Base-by-base conservation (phyloP, 2,888 invertebrate species). In the Lepeophtheirus nordmannii region DNA sequence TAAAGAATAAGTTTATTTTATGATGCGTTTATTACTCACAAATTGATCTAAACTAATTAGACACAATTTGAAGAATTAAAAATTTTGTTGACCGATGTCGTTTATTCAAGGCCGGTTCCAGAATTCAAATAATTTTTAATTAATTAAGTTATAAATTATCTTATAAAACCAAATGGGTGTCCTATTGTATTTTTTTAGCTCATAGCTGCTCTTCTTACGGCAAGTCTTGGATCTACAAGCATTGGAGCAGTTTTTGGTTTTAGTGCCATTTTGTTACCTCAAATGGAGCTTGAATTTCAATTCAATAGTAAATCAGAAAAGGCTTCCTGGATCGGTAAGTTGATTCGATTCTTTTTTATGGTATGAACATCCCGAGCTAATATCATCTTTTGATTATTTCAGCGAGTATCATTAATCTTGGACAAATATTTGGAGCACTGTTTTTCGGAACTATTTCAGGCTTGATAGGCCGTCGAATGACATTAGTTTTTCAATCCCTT, bases 171-270 rank as follows among this genome's bases (percentile, higher is more conserved):
- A n/a, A n/a, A n/a, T n/a, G n/a, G n/a, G n/a, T n/a, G n/a, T n/a
- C n/a, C n/a, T n/a, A n/a, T n/a, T n/a, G n/a, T n/a, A n/a, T n/a
- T n/a, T n/a, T n/a, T n/a, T n/a, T n/a, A 59, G 60, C 22, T 23
- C 23, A 17, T 59, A n/a, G 60, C 60, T 10, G 60, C 60, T 10
- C 10, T 23, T 12, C 22, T 59, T 12, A 30, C 37, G 10, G 23
- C 60, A 1, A 10, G 23, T 59, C n/a, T 59, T 23, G 60, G 30
- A 22, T 59, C 60, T 17, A 17, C 37, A 59, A 59, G 60, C 23
- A 59, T 59, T 22, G 64, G 64, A 64, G 56, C 56, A 8, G 64
- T 64, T 11, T 30, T 64, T 20, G 64, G 64, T 23, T 64, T 64
- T 22, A 41, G 41, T 56, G 64, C 64, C 10, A 64, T 64, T 53